phyloP scores from a whole-genome alignment of 2,797 vertebrate species.

The Bryconaethiops microstoma region DNA sequence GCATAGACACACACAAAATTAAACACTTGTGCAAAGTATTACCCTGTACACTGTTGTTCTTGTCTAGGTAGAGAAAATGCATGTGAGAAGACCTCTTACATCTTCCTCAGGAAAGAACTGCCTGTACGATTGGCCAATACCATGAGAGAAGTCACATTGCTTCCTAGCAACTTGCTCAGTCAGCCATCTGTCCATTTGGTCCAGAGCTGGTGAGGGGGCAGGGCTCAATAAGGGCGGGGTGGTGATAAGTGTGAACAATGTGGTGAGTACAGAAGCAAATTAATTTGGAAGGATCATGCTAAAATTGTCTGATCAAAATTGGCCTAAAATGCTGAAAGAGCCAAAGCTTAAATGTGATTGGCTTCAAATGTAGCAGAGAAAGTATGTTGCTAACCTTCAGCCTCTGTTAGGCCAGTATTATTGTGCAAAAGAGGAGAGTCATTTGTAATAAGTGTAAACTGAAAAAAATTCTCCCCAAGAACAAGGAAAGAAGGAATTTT shows the following conservation, averaged over 20 bases:
- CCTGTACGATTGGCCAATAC: constrained; percentile 87
- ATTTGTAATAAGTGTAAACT: background rate
- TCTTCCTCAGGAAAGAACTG: constrained; percentile 87
- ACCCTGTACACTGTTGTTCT: background rate
- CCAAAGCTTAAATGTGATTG: background rate
- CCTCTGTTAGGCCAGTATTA: no score
- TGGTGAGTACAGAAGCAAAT: background rate
- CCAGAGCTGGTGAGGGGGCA: constrained; percentile 81
- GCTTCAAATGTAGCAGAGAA: no score
- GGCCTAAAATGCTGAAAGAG: background rate
- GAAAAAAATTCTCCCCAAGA: no score
- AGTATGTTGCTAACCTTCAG: no score
- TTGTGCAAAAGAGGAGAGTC: background rate
- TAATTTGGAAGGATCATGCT: background rate
- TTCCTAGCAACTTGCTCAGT: constrained; percentile 83
- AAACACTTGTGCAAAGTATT: background rate
- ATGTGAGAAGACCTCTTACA: constrained; percentile 87
- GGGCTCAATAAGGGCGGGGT: constrained; percentile 5
- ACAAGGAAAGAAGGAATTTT: no score
- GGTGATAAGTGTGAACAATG: constrained; percentile 9
- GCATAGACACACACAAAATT: background rate
- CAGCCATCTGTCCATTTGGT: constrained; percentile 84
- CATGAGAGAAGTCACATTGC: constrained; percentile 86
- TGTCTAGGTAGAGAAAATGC: constrained; percentile 84
- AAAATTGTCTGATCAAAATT: background rate